Percentiles rank a stretch among this genome's conserved stretches.
phyloP scores from a whole-genome alignment of 2,113 vertebrate genomes.

The Fulica atra region DNA sequence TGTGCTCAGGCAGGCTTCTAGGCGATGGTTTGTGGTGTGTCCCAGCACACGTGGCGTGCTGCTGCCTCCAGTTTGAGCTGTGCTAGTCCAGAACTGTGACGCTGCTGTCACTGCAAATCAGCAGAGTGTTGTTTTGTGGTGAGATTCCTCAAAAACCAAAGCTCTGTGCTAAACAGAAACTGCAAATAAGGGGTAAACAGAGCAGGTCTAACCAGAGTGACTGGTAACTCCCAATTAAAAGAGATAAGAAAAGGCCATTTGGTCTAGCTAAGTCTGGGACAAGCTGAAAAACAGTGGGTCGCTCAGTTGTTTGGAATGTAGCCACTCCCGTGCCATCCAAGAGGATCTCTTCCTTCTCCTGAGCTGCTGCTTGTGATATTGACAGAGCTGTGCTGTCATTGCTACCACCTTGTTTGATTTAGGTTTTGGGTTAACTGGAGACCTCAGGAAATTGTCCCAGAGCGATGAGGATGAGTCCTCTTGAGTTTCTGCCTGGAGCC shows the following conservation, averaged over 20 bases:
- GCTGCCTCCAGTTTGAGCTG: not conserved
- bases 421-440: not conserved
- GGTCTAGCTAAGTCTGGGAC: not conserved
- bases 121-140: not conserved
- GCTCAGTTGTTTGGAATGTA: not conserved
- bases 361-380: not conserved
- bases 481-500: not conserved
- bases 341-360: not conserved
- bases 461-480: fast-evolving
- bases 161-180: not conserved
- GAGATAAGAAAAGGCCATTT: not conserved
- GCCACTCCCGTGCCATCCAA: not conserved
- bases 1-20: not conserved
- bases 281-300: not conserved
- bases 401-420: too few relatives aligned
- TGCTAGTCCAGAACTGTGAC: fast-evolving
- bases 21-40: not conserved
- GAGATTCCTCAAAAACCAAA: not conserved
- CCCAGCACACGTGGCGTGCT: fast-evolving
- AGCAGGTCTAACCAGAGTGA: not conserved
- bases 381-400: not conserved
- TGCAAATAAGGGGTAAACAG: not conserved
- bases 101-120: not conserved
- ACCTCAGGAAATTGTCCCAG: not conserved
- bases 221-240: not conserved